Conservation (phyloP, 2,797 vertebrate genomes). For the Sebastes steindachneri region DNA sequence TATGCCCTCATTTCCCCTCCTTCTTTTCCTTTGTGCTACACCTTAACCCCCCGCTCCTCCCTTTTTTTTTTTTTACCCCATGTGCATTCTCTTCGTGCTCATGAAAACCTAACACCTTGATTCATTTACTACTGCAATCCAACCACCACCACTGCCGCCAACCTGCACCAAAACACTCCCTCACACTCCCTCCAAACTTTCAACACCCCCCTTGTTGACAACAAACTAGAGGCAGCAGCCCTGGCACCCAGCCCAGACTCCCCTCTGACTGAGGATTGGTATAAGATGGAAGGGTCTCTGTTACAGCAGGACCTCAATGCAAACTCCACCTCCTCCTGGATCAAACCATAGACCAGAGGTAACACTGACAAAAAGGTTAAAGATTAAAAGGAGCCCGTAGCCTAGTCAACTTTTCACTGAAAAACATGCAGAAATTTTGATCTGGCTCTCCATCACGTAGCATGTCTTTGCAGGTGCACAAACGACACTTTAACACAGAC, state of each 20-base stretch:
- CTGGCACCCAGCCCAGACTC: constrained; percentile 86
- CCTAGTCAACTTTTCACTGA: constrained; percentile 8
- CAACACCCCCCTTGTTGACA: constrained; percentile 72
- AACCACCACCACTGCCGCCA: constrained; percentile 71
- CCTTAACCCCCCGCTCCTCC: not conserved
- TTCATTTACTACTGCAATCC: constrained; percentile 73
- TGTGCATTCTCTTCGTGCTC: constrained; percentile 58
- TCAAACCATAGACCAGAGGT: constrained; percentile 89
- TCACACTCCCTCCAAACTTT: constrained; percentile 75
- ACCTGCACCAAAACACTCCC: constrained; percentile 80
- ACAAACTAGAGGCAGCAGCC: constrained; percentile 82
- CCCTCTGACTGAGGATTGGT: constrained; percentile 88
- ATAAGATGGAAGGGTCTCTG: constrained; percentile 87
- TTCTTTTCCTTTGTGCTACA: constrained; percentile 37
- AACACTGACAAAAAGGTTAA: constrained; percentile 56
- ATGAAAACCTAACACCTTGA: constrained; percentile 67
- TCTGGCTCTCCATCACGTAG: constrained; percentile 47
- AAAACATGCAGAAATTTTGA: constrained; percentile 22
- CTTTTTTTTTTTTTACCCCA: not conserved
- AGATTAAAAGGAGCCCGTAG: constrained; percentile 28
- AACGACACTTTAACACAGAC: constrained; percentile 33
- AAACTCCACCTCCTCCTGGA: constrained; percentile 91
- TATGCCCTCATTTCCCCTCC: not conserved
- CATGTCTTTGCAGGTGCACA: constrained; percentile 52
- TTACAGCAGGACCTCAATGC: constrained; percentile 93